phyloP scores from a whole-genome alignment of 2,113 vertebrate genomes.

The Notarius lentiginosus region DNA sequence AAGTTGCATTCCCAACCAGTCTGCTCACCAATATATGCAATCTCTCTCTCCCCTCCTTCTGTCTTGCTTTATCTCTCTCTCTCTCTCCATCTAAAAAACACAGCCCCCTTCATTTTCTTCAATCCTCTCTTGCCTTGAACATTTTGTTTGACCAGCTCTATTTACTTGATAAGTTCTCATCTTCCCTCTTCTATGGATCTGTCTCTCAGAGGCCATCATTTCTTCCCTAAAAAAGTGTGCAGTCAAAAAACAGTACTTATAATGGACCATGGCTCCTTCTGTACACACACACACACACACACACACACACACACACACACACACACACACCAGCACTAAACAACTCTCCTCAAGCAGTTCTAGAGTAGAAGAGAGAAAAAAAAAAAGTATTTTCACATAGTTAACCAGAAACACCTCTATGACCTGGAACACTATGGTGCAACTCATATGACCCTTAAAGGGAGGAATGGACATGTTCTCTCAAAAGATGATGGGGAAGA shows the following conservation, averaged over 20 bases:
- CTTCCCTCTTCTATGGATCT: background rate
- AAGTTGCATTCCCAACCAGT: constrained; percentile 38
- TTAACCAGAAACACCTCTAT: constrained; percentile 55
- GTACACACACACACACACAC: background rate
- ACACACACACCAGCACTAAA: background rate
- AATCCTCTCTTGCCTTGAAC: constrained; percentile 14
- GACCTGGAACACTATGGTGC: constrained; percentile 26
- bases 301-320: too few species aligned
- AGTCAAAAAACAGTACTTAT: background rate
- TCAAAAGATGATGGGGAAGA: constrained; percentile 56
- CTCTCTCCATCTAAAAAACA: constrained; percentile 1
- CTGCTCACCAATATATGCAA: constrained; percentile 38
- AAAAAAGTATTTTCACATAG: constrained; percentile 43
- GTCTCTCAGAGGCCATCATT: background rate
- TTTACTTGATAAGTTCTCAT: constrained; percentile 23
- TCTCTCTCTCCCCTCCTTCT: background rate
- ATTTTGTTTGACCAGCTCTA: constrained; percentile 44
- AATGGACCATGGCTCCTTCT: background rate
- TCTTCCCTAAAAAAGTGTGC: background rate
- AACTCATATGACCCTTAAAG: constrained; percentile 52
- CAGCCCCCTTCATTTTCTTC: constrained; percentile 6
- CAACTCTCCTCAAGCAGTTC: background rate
- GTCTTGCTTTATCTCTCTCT: background rate
- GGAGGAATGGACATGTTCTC: constrained; percentile 67
- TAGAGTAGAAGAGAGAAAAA: background rate